Evolutionary conservation across 2,888 invertebrate genomes (phyloP).

Genomic region (Tetragnatha montana): DNA sequence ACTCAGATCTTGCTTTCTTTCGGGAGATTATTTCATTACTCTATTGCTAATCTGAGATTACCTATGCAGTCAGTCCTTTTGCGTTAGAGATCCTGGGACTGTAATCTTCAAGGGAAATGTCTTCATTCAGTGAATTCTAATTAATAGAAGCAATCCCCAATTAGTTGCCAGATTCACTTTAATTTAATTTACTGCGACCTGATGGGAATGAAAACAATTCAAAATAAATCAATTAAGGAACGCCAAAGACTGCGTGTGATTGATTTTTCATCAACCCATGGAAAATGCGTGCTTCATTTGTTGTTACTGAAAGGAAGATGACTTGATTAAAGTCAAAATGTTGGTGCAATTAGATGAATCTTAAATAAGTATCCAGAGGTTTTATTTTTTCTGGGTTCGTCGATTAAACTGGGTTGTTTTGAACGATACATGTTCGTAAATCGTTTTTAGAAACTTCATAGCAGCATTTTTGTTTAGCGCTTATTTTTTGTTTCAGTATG

Average conservation of each 20-base stretch:
- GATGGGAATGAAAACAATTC: conserved; percentile 23
- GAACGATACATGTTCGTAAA: no score
- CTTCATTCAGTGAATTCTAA: conserved; percentile 29
- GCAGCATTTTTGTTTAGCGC: no score
- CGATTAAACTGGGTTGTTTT: no score
- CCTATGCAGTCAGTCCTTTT: background rate
- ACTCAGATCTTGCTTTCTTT: background rate
- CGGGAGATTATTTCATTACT: background rate
- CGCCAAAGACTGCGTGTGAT: background rate
- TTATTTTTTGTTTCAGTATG: no score
- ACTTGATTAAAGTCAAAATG: conserved; percentile 21
- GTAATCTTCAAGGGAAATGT: conserved; percentile 19
- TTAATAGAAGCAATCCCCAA: conserved; percentile 37
- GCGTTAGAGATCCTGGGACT: background rate
- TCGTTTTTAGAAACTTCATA: no score
- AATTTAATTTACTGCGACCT: conserved; percentile 29
- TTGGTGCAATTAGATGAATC: background rate
- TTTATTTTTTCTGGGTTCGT: background rate
- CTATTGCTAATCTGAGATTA: background rate
- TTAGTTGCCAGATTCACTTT: conserved; percentile 32
- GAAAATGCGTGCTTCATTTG: conserved; percentile 11
- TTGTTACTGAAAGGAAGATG: conserved; percentile 8
- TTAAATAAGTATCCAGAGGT: background rate
- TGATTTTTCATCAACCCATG: conserved; percentile 7
- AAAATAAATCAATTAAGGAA: conserved; percentile 30